Percentiles rank a stretch among this genome's conserved stretches.
phyloP scores from a whole-genome alignment of 2,797 vertebrate genomes.

The Decapterus maruadsi region DNA sequence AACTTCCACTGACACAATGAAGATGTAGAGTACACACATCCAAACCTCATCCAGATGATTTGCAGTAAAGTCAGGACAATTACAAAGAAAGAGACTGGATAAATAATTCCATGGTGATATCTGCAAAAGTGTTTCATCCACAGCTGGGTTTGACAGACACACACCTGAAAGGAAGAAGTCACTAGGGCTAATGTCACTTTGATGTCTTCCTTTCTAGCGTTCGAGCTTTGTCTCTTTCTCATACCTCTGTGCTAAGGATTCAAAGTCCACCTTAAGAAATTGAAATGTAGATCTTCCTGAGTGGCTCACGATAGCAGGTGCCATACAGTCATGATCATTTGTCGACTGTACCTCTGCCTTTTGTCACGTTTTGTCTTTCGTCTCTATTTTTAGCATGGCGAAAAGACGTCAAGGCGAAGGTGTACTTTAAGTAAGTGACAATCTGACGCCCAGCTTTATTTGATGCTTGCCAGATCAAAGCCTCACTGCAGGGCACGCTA shows the following conservation, averaged over 20 bases:
- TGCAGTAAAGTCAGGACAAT: constrained; percentile 48
- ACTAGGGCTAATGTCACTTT: constrained; percentile 70
- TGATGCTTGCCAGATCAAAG: constrained; percentile 87
- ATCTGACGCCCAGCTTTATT: constrained; percentile 81
- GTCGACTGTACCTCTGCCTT: constrained; percentile 73
- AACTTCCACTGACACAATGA: constrained; percentile 7
- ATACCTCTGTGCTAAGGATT: constrained; percentile 42
- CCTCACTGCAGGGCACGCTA: constrained; percentile 81
- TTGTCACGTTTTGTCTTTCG: constrained; percentile 78
- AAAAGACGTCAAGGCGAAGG: constrained; percentile 82
- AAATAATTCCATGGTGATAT: constrained; percentile 60
- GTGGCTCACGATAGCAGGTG: constrained; percentile 69
- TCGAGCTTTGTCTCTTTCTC: constrained; percentile 39
- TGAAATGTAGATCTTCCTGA: constrained; percentile 64
- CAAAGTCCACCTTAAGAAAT: constrained; percentile 70
- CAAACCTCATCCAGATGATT: constrained; percentile 46
- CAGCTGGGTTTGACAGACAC: constrained; percentile 66
- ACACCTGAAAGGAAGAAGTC: constrained; percentile 57
- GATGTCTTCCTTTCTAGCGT: constrained; percentile 70
- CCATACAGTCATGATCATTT: constrained; percentile 71
- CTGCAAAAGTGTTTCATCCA: constrained; percentile 40
- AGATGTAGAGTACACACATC: constrained; percentile 1
- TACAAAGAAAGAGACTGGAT: constrained; percentile 32
- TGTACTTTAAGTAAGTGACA: constrained; percentile 86
- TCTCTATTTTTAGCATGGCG: constrained; percentile 79